These are phyloP conservation scores for Notothenia rossii DNA, from an alignment of 2,113 vertebrate species.

Conservation along the genomic window DNA sequence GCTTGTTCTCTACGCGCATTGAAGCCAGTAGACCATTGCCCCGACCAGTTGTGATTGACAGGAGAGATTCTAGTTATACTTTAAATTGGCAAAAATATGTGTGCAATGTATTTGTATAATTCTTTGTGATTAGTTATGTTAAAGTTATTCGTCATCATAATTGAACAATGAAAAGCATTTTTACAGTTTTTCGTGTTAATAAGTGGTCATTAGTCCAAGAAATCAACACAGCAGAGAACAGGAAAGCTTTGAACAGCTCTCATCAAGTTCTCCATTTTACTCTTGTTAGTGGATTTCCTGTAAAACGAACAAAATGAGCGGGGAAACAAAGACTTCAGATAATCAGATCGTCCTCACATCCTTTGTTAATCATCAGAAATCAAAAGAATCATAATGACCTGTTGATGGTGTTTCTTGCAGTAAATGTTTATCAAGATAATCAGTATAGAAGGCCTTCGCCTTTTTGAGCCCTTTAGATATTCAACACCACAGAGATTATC, in stretches of 20 bases:
- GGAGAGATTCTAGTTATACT: not conserved
- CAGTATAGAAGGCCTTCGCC: not conserved
- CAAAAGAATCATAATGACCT: not conserved
- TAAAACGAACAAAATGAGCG: slow-evolving; percentile 11
- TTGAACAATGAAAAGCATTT: not conserved
- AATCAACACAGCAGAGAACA: slow-evolving; percentile 18
- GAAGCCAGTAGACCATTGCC: not conserved
- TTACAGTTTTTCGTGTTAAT: not conserved
- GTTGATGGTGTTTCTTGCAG: slow-evolving; percentile 5
- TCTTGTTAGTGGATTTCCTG: not conserved
- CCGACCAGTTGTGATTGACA: not conserved
- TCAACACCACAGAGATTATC: not conserved
- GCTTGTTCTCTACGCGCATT: not conserved
- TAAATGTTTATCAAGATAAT: not conserved
- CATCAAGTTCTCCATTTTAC: not conserved
- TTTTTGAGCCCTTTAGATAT: not conserved
- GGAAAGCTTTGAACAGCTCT: not conserved
- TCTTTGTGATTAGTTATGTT: not conserved
- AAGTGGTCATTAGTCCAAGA: not conserved
- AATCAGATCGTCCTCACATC: not conserved
- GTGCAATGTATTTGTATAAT: slow-evolving; percentile 1
- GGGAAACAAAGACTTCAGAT: slow-evolving; percentile 8
- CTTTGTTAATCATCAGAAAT: slow-evolving; percentile 14
- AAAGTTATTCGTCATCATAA: not conserved
- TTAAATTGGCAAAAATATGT: not conserved